phyloP scores from a whole-genome alignment of 2,113 vertebrate genomes.

The Malurus alboscapulatus region DNA sequence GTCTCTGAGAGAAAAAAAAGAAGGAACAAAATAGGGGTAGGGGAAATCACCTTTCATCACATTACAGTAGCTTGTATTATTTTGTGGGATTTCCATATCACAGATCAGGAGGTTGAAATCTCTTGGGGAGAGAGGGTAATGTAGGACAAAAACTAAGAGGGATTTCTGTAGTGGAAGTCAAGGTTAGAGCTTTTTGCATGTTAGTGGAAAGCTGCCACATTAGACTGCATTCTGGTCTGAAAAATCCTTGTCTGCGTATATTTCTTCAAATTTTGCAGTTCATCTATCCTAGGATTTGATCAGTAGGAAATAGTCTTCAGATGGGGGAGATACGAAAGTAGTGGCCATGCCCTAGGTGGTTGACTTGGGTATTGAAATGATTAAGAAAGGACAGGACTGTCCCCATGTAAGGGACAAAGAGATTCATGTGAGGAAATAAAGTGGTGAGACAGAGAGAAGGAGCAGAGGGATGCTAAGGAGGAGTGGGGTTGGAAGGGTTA shows the following conservation, averaged over 20 bases:
- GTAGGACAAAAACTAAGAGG: background rate
- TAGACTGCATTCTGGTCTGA: background rate
- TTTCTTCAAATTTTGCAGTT: background rate
- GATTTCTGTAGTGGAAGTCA: background rate
- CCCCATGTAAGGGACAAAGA: background rate
- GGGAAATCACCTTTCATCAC: background rate
- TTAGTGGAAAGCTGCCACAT: background rate
- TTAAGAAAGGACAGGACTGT: background rate
- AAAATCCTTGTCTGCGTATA: background rate
- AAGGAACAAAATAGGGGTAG: rapidly evolving
- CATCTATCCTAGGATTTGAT: background rate
- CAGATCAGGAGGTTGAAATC: background rate
- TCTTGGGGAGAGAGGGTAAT: rapidly evolving
- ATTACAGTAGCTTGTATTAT: background rate
- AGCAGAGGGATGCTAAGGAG: background rate
- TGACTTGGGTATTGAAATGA: background rate
- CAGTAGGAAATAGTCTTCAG: background rate
- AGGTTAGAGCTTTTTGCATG: background rate
- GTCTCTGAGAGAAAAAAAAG: background rate
- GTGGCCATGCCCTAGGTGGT: background rate
- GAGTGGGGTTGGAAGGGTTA: background rate
- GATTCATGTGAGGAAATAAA: background rate
- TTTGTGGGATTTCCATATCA: background rate
- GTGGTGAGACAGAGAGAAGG: background rate
- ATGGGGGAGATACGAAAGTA: rapidly evolving